These are phyloP conservation scores for Amphiduros pacificus DNA, from an alignment of 2,888 invertebrate genomes.

Conservation along the genomic window DNA sequence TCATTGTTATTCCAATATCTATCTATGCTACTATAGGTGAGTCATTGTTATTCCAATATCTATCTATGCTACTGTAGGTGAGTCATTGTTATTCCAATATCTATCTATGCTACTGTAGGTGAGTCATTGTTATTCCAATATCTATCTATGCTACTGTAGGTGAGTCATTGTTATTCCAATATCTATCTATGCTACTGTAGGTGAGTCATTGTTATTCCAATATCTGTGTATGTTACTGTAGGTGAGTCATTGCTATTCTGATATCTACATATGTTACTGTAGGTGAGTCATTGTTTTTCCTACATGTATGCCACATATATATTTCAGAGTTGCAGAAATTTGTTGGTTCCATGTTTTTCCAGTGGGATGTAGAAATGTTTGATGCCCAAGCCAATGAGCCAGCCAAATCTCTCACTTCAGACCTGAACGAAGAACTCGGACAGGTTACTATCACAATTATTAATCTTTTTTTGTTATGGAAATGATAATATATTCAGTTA, in stretches of 20 bases:
- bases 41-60: constrained; percentile 83
- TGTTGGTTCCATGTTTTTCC: constrained; percentile 71
- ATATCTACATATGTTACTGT: constrained; percentile 86
- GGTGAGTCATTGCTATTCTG: constrained; percentile 78
- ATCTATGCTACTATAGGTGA: constrained; percentile 83
- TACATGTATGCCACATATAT: no score
- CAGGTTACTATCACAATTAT: constrained; percentile 62
- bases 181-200: constrained; percentile 83
- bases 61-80: constrained; percentile 81
- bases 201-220: constrained; percentile 79
- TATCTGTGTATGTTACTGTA: constrained; percentile 83
- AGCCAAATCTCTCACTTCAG: constrained; percentile 79
- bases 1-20: constrained; percentile 82
- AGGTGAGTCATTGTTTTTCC: constrained; percentile 74
- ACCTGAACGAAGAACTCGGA: constrained; percentile 83
- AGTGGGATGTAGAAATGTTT: constrained; percentile 70
- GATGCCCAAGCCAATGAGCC: constrained; percentile 57
- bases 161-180: constrained; percentile 80
- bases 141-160: constrained; percentile 85
- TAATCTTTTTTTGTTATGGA: neutral
- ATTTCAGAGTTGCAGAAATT: constrained; percentile 68
- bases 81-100: constrained; percentile 82
- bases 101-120: constrained; percentile 83
- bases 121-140: constrained; percentile 79
- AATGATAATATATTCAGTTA: neutral